Conservation (phyloP, 2,113 vertebrate species). For the Cromileptes altivelis region DNA sequence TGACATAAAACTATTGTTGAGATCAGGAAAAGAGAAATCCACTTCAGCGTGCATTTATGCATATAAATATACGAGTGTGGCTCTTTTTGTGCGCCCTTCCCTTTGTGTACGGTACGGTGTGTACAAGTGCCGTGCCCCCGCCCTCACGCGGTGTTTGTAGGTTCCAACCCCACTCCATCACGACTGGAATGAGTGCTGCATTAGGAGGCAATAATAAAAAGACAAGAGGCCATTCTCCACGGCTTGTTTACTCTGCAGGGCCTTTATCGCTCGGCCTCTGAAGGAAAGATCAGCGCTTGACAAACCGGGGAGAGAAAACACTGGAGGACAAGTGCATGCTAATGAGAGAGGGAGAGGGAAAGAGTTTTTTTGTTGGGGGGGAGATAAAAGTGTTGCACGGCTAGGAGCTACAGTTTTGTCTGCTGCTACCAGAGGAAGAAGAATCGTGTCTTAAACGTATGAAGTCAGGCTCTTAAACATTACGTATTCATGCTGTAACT, state of each 20-base stretch:
- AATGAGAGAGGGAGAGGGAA: constrained; percentile 56
- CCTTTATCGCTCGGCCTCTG: constrained; percentile 58
- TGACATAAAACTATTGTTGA: not conserved
- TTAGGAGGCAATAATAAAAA: constrained; percentile 67
- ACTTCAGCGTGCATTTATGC: not conserved
- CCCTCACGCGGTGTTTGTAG: not conserved
- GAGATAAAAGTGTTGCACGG: constrained; percentile 47
- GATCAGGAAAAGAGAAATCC: not conserved
- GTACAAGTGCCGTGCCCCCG: no score
- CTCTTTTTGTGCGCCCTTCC: not conserved
- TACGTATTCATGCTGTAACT: constrained; percentile 45
- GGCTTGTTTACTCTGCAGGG: constrained; percentile 67
- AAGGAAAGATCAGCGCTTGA: constrained; percentile 54
- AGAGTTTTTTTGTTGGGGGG: constrained; percentile 3
- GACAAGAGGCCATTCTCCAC: constrained; percentile 70
- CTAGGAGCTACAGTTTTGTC: constrained; percentile 29
- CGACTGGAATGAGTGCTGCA: constrained; percentile 43
- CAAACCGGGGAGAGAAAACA: constrained; percentile 62
- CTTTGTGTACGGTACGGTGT: not conserved
- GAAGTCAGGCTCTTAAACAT: constrained; percentile 29
- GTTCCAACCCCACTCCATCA: constrained; percentile 14
- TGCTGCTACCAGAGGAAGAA: constrained; percentile 15
- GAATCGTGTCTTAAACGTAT: constrained; percentile 4
- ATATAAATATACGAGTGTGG: not conserved
- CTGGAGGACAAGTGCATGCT: constrained; percentile 65